Evolutionary conservation across 2,888 invertebrate species (phyloP), one percentile per base, ranked within the genome.

Genomic region (Ophioninae sp.): DNA sequence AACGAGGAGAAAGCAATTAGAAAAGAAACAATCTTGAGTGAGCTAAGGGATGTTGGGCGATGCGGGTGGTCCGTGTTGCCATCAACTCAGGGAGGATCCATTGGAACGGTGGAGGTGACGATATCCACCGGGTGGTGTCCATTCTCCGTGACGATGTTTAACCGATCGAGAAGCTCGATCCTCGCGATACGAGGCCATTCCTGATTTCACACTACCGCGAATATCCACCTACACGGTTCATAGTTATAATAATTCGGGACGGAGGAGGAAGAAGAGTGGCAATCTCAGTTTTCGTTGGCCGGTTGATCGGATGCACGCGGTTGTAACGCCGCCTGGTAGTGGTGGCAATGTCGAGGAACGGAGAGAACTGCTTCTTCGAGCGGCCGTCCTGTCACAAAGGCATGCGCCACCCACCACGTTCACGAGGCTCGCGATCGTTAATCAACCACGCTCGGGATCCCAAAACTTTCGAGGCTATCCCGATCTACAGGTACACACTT

Each of bases 341-440:
- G 84, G 64, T 92, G 91, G 91, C 91, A 89, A 91, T 91, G 91
- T 91, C 88, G 91, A 89, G 90, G 88, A 91, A 89, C 88, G 88
- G 56, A n/a, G 57, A 50, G 76, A 76, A 59, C 70, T 73, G 67
- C 74, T 69, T 56, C 68, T 82, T 89, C 89, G 90, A 90, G 89
- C 91, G 90, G 90, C 88, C 90, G 88, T 89, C 88, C 92, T 93
- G 93, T 93, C 93, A 93, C 92, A 92, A 92, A 93, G 91, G 93
- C 93, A 93, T 93, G 93, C 91, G 92, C 93, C 93, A 93, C 93
- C 93, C 93, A 93, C 93, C 92, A 89, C 91, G 93, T 89, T 88
- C 90, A 89, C 90, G 89, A 89, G 89, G 88, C 89, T 90, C 88
- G 87, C 83, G 84, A 92, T 92, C 92, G 92, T 92, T 92, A 92